Evolutionary conservation across 2,888 invertebrate species (phyloP).

Genomic region (Amphipoea oculea): DNA sequence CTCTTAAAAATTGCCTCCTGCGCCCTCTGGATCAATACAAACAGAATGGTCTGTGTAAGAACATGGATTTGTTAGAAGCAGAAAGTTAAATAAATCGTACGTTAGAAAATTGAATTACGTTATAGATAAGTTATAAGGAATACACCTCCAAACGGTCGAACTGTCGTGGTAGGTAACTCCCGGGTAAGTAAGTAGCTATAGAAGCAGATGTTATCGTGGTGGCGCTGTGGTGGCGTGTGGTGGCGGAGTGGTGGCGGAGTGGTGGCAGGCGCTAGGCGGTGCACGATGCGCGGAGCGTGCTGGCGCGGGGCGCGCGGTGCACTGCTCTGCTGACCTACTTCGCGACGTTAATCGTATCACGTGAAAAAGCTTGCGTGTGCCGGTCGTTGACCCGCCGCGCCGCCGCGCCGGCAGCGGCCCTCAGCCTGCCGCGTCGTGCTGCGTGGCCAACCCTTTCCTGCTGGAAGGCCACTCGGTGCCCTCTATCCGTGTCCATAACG

Average conservation of each 20-base stretch:
- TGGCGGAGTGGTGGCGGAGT: slow-evolving; percentile 30
- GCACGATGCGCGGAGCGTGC: slow-evolving; percentile 48
- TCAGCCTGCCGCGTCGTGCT: slow-evolving; percentile 46
- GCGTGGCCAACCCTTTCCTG: slow-evolving; percentile 28
- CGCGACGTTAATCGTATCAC: slow-evolving; percentile 82
- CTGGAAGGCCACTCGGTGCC: slow-evolving; percentile 45
- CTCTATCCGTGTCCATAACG: slow-evolving; percentile 15
- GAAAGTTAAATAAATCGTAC: slow-evolving; percentile 30
- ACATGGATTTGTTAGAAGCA: slow-evolving; percentile 8
- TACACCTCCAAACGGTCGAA: slow-evolving; percentile 16
- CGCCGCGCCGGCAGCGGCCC: slow-evolving; percentile 66
- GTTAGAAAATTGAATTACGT: not conserved
- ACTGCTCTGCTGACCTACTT: slow-evolving; percentile 84
- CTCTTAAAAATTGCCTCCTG: slow-evolving; percentile 4
- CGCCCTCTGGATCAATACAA: slow-evolving; percentile 35
- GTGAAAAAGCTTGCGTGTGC: slow-evolving; percentile 84
- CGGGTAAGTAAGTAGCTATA: slow-evolving; percentile 22
- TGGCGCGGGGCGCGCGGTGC: slow-evolving; percentile 71
- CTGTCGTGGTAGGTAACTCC: slow-evolving; percentile 39
- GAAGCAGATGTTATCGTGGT: slow-evolving; percentile 54
- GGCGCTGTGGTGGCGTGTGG: slow-evolving; percentile 36
- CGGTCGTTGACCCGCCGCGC: slow-evolving; percentile 76
- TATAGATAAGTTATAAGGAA: slow-evolving; percentile 29
- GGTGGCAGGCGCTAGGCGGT: slow-evolving; percentile 50
- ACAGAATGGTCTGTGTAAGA: not conserved